Conservation (phyloP, 2,888 invertebrate genomes). For the Portevinia maculata region DNA sequence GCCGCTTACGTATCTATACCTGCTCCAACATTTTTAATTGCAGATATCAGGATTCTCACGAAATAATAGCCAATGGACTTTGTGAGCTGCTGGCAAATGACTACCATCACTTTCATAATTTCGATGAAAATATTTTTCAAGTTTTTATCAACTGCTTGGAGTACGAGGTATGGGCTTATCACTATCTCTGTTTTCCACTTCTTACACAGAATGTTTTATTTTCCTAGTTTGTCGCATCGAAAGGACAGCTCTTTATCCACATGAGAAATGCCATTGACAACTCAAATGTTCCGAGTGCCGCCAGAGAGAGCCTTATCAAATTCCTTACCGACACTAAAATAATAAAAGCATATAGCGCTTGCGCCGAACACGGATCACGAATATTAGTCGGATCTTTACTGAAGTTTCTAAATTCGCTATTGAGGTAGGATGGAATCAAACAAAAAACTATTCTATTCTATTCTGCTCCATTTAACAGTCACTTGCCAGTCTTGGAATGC, state of each 20-base stretch:
- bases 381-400: constrained; percentile 7
- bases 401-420: constrained; percentile 47
- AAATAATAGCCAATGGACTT: constrained; percentile 27
- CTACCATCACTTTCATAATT: constrained; percentile 27
- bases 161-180: constrained; percentile 32
- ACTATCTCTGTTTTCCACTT: background rate
- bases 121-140: constrained; percentile 37
- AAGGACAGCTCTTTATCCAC: constrained; percentile 12
- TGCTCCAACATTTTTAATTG: background rate
- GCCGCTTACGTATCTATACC: no score
- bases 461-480: background rate
- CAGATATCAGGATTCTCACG: constrained; percentile 44
- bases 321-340: constrained; percentile 32
- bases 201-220: background rate
- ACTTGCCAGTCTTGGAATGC: constrained; percentile 45
- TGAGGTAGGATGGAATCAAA: constrained; percentile 11
- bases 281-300: background rate
- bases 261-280: constrained; percentile 41
- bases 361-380: constrained; percentile 8
- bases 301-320: constrained; percentile 8
- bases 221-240: constrained; percentile 7
- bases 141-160: constrained; percentile 47
- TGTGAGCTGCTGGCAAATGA: constrained; percentile 38
- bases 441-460: background rate
- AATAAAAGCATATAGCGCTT: constrained; percentile 49